Evolutionary conservation across 1,140 invertebrate genomes (phyloP), one percentile per base, ranked within the genome.

Genomic region (Dreissena polymorpha): DNA sequence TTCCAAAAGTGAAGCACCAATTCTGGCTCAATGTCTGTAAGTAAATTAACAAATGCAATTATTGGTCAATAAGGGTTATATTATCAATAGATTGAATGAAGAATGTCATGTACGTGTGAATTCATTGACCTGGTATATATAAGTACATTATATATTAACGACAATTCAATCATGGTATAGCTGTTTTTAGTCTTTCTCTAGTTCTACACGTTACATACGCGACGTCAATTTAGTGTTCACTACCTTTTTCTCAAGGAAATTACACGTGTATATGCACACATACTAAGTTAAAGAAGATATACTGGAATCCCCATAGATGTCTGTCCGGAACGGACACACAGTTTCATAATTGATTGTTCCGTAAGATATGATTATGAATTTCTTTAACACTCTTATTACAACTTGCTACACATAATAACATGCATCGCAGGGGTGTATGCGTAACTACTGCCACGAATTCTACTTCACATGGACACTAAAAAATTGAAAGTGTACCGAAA

Each of bases 21-120:
- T 73, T 14, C 49, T 73, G 55, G 71, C 51, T 23, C 71, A 73
- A 13, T 73, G 71, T 60, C 13, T 57, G 71, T 73, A 27, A 73
- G 71, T 73, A 68, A 25, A 27, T 39, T 39, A 39, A 39, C 39
- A 39, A 39, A 39, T 39, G 25, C 16, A 23, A 21, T 2, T 21
- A 27, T 21, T n/a, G 14, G 18, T n/a, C 5, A n/a, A 5, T 21
- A 23, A 16, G 29, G 25, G 14, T 68, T 16, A n/a, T n/a, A n/a
- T n/a, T n/a, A 21, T 1, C 29, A 68, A 68, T n/a, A 12, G 14
- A n/a, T 3, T 2, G 18, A 16, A 68, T n/a, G 18, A 16, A 68
- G 5, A 10, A 21, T 68, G 18, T 21, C 14, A 21, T 16, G 16
- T 10, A 16, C 29, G 3, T 21, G 25, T 25, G 5, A 0, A 21